Percentiles rank a stretch among this genome's conserved stretches.
Evolutionary conservation across 2,888 invertebrate species (phyloP).

Genomic region (Achlya flavicornis): DNA sequence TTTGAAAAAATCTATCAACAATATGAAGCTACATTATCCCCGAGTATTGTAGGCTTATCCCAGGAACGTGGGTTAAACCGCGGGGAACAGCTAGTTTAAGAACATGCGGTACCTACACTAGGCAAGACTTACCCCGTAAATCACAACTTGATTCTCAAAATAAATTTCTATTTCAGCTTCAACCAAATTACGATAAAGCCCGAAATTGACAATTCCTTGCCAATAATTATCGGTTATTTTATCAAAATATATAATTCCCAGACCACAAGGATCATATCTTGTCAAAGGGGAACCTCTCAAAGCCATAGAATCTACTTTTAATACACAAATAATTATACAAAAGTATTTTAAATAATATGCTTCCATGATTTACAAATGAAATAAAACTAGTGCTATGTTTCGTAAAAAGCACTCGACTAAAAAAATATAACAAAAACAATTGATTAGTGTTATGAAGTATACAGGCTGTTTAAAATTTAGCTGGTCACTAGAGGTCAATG

Average conservation of each 20-base stretch:
- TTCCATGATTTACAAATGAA: conserved; percentile 18
- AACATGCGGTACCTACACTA: too few relatives aligned
- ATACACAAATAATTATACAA: conserved; percentile 25
- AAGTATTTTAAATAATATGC: conserved; percentile 26
- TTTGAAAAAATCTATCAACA: too few relatives aligned
- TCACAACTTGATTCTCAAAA: conserved; percentile 55
- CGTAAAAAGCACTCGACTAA: neutral
- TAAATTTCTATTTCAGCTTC: conserved; percentile 53
- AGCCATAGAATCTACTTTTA: conserved; percentile 54
- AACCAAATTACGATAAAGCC: conserved; percentile 50
- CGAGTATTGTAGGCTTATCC: too few relatives aligned
- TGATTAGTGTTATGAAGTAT: conserved; percentile 35
- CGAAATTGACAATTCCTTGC: conserved; percentile 61
- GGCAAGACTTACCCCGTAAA: conserved; percentile 57
- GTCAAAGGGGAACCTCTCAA: conserved; percentile 61
- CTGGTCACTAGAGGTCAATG: conserved; percentile 27
- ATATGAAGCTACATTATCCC: neutral
- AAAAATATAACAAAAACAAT: conserved; percentile 7
- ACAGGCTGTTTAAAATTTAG: conserved; percentile 47
- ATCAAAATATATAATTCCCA: conserved; percentile 69
- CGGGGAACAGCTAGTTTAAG: too few relatives aligned
- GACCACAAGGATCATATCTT: conserved; percentile 70
- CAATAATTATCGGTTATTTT: conserved; percentile 55
- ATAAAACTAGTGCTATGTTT: conserved; percentile 13
- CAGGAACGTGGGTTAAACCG: too few relatives aligned